Conservation (phyloP, 2,888 invertebrate species). For the Tipula confusa region DNA sequence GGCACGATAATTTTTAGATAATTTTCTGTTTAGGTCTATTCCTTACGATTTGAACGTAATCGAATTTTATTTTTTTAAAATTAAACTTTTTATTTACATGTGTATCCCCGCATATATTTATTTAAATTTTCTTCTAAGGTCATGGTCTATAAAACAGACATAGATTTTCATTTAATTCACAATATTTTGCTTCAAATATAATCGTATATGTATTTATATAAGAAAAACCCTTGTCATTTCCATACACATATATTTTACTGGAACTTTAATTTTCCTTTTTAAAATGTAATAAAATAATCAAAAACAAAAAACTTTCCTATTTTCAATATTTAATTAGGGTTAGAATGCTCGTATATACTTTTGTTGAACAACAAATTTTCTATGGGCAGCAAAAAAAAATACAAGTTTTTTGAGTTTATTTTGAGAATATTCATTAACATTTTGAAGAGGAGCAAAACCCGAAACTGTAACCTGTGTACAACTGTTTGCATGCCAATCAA, state of each 20-base stretch:
- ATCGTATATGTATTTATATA: background rate
- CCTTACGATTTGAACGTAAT: too few species aligned
- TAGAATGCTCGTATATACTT: background rate
- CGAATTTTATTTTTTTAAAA: too few species aligned
- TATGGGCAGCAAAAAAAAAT: background rate
- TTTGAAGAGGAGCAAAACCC: background rate
- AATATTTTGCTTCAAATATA: background rate
- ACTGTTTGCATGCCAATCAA: background rate
- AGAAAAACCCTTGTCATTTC: background rate
- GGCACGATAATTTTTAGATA: too few species aligned
- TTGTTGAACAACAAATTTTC: background rate
- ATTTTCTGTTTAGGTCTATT: too few species aligned
- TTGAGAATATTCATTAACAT: background rate
- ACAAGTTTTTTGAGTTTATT: background rate
- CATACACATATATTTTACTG: background rate
- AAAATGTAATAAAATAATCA: background rate
- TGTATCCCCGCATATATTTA: too few species aligned
- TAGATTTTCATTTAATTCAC: background rate
- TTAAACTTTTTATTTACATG: too few species aligned
- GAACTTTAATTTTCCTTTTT: background rate
- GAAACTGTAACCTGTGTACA: background rate
- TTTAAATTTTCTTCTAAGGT: background rate
- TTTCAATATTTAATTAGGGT: constrained; percentile 20
- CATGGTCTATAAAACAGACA: background rate
- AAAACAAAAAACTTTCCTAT: background rate